Conservation (phyloP, 2,888 invertebrate genomes). For the Erannis defoliaria region DNA sequence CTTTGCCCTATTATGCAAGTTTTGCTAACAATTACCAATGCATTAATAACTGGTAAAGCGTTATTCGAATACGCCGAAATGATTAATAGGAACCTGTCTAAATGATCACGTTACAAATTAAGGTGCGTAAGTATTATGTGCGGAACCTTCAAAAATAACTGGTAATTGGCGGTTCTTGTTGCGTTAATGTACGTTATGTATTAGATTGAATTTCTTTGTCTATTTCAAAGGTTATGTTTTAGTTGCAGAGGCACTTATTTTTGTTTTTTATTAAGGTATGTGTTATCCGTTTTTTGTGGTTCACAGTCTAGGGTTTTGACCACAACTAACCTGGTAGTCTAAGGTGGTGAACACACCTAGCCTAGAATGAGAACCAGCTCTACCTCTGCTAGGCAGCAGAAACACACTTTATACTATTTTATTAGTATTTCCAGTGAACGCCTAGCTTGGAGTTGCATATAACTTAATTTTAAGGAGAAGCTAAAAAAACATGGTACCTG, state of each 20-base stretch:
- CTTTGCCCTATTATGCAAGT: constrained; percentile 56
- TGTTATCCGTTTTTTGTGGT: no score
- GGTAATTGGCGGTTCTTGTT: constrained; percentile 35
- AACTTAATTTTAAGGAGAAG: no score
- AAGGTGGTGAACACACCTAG: no score
- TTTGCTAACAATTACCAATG: constrained; percentile 65
- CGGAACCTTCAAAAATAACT: constrained; percentile 39
- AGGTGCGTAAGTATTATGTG: constrained; percentile 32
- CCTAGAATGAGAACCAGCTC: no score
- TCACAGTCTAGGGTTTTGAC: no score
- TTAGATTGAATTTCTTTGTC: constrained; percentile 24
- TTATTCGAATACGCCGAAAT: constrained; percentile 63
- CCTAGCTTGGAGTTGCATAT: no score
- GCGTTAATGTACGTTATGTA: constrained; percentile 27
- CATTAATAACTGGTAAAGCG: constrained; percentile 71
- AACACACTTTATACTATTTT: no score
- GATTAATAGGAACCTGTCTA: constrained; percentile 67
- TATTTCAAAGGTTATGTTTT: constrained; percentile 15
- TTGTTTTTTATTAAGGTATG: not conserved
- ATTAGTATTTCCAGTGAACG: no score
- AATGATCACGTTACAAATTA: constrained; percentile 51
- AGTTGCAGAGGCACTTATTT: not conserved
- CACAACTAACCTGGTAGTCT: no score
- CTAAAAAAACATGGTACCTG: no score
- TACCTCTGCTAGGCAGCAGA: no score